A percentile compares a stretch with the other conserved stretches of the same genome.
phyloP scores from a whole-genome alignment of 2,113 vertebrate genomes.

The Eurystomus gularis region DNA sequence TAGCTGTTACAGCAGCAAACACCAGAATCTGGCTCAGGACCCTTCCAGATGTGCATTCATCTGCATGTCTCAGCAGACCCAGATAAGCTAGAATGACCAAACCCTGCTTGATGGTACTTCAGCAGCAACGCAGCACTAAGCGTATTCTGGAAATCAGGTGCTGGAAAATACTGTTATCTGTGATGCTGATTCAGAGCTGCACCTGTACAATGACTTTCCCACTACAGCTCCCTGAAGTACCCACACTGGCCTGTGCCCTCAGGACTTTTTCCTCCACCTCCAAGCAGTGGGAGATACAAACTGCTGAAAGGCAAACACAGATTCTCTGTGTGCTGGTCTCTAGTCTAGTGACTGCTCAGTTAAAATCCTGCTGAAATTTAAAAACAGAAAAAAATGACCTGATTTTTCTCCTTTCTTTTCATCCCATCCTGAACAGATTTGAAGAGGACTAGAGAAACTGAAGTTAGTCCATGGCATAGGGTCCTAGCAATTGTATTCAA shows the following conservation, averaged over 20 bases:
- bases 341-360: background rate
- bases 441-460: background rate
- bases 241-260: background rate
- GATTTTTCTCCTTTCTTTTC: background rate
- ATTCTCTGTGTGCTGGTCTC: background rate
- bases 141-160: background rate
- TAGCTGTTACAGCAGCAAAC: background rate
- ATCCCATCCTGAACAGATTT: background rate
- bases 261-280: background rate
- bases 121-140: background rate
- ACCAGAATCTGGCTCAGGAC: background rate
- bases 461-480: background rate
- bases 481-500: background rate
- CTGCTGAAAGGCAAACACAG: background rate
- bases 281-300: background rate
- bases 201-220: background rate
- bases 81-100: background rate
- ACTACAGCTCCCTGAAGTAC: background rate
- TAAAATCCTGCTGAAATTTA: background rate
- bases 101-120: background rate
- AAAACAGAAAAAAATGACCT: background rate
- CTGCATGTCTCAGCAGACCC: background rate
- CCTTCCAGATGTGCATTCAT: background rate
- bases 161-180: background rate
- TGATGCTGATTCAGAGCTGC: background rate